Evolutionary conservation across 2,113 vertebrate genomes (phyloP).

Genomic region (Meles meles): DNA sequence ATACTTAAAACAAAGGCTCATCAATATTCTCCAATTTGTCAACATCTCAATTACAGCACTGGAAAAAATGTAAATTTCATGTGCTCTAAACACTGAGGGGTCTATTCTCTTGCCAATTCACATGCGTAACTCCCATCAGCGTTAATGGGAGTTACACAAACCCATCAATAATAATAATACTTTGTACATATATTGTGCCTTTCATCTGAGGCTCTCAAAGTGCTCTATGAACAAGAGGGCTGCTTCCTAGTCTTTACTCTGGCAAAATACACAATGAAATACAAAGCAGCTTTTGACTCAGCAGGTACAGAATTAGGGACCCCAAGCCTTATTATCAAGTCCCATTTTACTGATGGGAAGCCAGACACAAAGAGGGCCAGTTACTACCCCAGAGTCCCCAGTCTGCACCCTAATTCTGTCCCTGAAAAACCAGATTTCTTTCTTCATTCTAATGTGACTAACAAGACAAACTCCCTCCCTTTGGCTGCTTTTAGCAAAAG

Average conservation of each 20-base stretch:
- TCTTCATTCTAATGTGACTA: constrained; percentile 74
- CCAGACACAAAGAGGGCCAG: constrained; percentile 59
- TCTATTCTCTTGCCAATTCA: constrained; percentile 85
- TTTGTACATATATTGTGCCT: constrained; percentile 75
- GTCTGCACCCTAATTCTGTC: constrained; percentile 58
- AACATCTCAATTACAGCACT: constrained; percentile 88
- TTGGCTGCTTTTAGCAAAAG: constrained; percentile 78
- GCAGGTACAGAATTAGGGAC: constrained; percentile 71
- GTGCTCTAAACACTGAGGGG: constrained; percentile 85
- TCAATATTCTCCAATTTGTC: constrained; percentile 88
- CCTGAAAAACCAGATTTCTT: constrained; percentile 64
- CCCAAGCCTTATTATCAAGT: constrained; percentile 79
- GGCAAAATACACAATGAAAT: constrained; percentile 64
- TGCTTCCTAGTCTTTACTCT: constrained; percentile 58
- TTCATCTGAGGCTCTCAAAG: constrained; percentile 71
- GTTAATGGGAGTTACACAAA: constrained; percentile 85
- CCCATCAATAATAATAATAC: constrained; percentile 83
- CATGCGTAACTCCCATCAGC: constrained; percentile 83
- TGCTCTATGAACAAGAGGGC: constrained; percentile 66
- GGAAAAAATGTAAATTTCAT: constrained; percentile 86
- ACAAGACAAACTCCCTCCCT: constrained; percentile 77
- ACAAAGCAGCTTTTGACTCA: constrained; percentile 74
- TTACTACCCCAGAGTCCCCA: constrained; percentile 44
- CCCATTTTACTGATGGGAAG: constrained; percentile 64
- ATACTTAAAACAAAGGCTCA: constrained; percentile 88